These are phyloP conservation scores for Polietes domitor DNA, from an alignment of 2,888 invertebrate genomes.

Conservation along the genomic window DNA sequence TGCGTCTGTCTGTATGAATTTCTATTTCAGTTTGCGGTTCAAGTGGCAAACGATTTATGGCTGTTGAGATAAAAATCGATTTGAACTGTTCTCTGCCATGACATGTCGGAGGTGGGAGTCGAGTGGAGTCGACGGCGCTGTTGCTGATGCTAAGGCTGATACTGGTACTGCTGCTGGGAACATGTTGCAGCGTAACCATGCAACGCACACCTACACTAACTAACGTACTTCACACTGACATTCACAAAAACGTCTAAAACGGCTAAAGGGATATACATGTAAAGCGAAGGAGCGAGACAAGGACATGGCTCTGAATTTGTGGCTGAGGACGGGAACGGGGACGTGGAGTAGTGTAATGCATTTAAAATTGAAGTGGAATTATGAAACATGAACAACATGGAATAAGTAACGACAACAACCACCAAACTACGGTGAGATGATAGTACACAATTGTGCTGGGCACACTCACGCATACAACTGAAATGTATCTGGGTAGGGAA, in stretches of 20 bases:
- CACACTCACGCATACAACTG: not conserved
- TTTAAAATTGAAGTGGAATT: constrained; percentile 61
- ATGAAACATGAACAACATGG: constrained; percentile 58
- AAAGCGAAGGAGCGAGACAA: not conserved
- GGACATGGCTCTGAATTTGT: not conserved
- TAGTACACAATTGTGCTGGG: not conserved
- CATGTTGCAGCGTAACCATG: not conserved
- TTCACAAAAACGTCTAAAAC: constrained; percentile 15
- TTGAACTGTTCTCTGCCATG: constrained; percentile 70
- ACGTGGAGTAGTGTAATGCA: constrained; percentile 50
- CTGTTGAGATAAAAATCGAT: constrained; percentile 77
- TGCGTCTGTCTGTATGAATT: constrained; percentile 34
- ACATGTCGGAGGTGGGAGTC: constrained; percentile 49
- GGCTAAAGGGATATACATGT: constrained; percentile 13
- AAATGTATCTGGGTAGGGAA: constrained; percentile 4
- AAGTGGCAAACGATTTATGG: constrained; percentile 77
- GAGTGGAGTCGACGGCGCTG: not conserved
- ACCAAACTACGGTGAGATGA: not conserved
- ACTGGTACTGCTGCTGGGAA: not conserved
- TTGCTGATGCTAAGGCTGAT: constrained; percentile 32
- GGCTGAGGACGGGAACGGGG: not conserved
- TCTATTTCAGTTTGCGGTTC: constrained; percentile 72
- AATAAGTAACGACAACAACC: constrained; percentile 43
- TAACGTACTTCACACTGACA: not conserved
- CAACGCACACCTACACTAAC: not conserved